Conservation (phyloP, 1,140 invertebrate species). For the Caenorhabditis inopinata region DNA sequence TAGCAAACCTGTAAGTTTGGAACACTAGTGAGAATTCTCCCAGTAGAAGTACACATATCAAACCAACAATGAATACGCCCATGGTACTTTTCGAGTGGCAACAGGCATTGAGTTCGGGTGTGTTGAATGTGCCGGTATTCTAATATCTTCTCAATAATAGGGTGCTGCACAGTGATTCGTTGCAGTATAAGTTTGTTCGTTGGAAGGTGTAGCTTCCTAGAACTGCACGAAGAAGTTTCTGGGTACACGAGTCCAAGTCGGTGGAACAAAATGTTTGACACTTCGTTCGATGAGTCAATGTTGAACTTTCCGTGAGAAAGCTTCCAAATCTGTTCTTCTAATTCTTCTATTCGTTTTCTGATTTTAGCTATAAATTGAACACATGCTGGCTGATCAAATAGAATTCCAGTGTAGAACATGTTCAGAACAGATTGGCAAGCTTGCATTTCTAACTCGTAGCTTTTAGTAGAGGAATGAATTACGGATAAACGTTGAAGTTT, state of each 20-base stretch:
- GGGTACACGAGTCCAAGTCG: constrained; percentile 21
- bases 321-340: constrained; percentile 2
- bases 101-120: constrained; percentile 29
- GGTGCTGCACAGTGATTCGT: constrained; percentile 1
- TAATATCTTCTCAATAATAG: constrained; percentile 16
- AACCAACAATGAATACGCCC: constrained; percentile 77
- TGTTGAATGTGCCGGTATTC: constrained; percentile 37
- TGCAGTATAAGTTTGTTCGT: constrained; percentile 30
- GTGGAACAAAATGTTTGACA: neutral
- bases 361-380: neutral
- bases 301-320: constrained; percentile 12
- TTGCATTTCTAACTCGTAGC: neutral
- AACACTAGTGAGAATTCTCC: constrained; percentile 84
- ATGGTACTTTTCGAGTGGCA: constrained; percentile 56
- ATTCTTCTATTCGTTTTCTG: neutral
- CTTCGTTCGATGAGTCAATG: constrained; percentile 1
- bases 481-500: neutral
- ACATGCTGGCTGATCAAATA: neutral
- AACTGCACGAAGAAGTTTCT: neutral
- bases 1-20: constrained; percentile 82
- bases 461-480: neutral
- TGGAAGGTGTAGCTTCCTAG: constrained; percentile 6
- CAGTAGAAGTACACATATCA: constrained; percentile 80
- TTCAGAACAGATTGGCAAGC: neutral
- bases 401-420: neutral